Base-by-base conservation (phyloP, 2,797 vertebrate species). In the Xiphorhynchus erythropygius region DNA sequence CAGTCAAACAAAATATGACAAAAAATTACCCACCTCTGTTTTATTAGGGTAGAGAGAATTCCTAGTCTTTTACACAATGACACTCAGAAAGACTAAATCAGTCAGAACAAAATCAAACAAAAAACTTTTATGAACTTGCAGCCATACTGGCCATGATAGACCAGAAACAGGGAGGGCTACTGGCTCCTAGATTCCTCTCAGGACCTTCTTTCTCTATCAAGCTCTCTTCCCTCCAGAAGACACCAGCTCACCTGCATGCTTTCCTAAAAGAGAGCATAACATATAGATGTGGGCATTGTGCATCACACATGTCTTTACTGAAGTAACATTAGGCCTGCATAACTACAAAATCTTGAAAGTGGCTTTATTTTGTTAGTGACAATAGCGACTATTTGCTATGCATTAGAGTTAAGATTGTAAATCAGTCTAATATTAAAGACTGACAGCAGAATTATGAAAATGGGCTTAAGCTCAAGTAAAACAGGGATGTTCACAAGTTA, bases 1-100 rank as follows among this genome's bases (percentile, higher is more conserved):
- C 39, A 49, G 24, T 49, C 59, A 21, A 39, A 23, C 22, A 39
- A 49, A 30, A 33, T 27, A 37, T 28, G 37, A 27, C 27, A 33
- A 27, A 13, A 12, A 6, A 56, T 47, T 11, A 1, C 5, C 4
- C 4, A 3, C 11, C 5, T 2, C 5, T 21, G 11, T 41, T 76
- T 60, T 65, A 63, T 59, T 67, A 44, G 28, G 65, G 22, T 27
- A 75, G 33, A 57, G 63, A 42, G 6, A 42, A 70, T n/a, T 7
- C 2, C 69, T 74, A 67, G 10, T 5, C 18, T 65, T 88, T 67
- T 75, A 52, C 24, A 27, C 10, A 67, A 33, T 59, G 25, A 30
- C 18, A 52, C 3, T 28, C 21, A 46, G 12, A 64, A 25, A 15
- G 18, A 69, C 37, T 69, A 37, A 18, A 49, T 44, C 11, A 71